These are phyloP conservation scores for Mactra quadrangularis DNA, from an alignment of 1,140 invertebrate species.

Conservation along the genomic window DNA sequence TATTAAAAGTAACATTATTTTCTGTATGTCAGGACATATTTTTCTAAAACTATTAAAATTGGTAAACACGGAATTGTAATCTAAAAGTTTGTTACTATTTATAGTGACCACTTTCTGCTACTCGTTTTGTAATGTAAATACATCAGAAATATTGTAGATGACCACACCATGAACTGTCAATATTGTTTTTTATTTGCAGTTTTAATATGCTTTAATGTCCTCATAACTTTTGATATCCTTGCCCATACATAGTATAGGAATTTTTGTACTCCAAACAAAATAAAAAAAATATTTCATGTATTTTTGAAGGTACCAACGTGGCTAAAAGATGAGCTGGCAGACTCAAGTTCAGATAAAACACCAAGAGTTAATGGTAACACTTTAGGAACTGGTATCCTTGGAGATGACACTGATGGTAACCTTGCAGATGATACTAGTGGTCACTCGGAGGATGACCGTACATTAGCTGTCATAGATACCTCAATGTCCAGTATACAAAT, in stretches of 20 bases:
- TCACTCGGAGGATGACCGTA: constrained; percentile 73
- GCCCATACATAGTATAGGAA: too few species aligned
- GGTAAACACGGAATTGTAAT: too few species aligned
- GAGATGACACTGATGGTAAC: constrained; percentile 76
- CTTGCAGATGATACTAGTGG: constrained; percentile 80
- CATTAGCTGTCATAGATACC: constrained; percentile 66
- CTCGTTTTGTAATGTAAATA: neutral
- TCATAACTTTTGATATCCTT: too few species aligned
- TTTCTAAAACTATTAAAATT: too few species aligned
- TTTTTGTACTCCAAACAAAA: too few species aligned
- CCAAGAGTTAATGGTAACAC: neutral
- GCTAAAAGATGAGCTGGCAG: constrained; percentile 83
- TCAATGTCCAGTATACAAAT: constrained; percentile 81
- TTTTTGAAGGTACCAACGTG: constrained; percentile 73
- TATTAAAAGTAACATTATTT: too few species aligned
- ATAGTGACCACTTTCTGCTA: neutral
- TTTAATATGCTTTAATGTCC: too few species aligned
- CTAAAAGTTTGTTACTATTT: too few species aligned
- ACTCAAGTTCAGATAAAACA: constrained; percentile 70
- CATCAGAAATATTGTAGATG: too few species aligned
- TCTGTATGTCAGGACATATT: neutral
- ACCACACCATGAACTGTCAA: too few species aligned
- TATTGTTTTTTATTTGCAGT: too few species aligned
- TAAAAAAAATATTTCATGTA: too few species aligned
- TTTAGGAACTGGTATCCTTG: neutral